These are phyloP conservation scores for Sturmia bella DNA, from an alignment of 2,888 invertebrate genomes.

Conservation along the genomic window DNA sequence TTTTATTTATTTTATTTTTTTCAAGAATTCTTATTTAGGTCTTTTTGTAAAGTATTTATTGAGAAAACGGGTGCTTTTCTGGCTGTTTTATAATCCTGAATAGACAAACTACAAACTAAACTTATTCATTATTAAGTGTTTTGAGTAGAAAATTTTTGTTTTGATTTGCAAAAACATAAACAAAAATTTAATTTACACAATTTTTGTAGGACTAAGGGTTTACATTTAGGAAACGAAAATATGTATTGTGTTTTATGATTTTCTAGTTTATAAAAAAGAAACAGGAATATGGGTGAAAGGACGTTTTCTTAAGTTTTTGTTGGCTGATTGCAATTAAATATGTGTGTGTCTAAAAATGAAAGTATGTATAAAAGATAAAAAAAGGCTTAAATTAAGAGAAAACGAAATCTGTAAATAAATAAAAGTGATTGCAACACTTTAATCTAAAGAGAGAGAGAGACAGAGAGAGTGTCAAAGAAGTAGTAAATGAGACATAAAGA, in stretches of 20 bases:
- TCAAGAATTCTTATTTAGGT: conserved; percentile 14
- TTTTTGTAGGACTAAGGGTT: conserved; percentile 35
- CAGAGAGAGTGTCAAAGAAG: too few species aligned
- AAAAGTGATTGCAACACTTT: conserved; percentile 34
- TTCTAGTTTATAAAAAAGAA: conserved; percentile 17
- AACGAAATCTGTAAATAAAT: conserved; percentile 15
- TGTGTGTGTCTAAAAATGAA: conserved; percentile 31
- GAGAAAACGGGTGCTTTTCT: not conserved
- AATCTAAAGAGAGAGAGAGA: conserved; percentile 7
- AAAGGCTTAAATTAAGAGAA: conserved; percentile 47
- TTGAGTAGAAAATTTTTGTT: not conserved
- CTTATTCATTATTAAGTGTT: not conserved
- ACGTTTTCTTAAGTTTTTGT: conserved; percentile 16
- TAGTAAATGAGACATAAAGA: too few species aligned
- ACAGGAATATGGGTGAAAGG: conserved; percentile 31
- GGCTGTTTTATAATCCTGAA: not conserved
- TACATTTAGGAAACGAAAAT: conserved; percentile 45
- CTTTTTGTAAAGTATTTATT: not conserved
- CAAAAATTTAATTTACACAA: conserved; percentile 24
- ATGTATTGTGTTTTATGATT: conserved; percentile 20
- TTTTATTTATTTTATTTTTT: conserved; percentile 26
- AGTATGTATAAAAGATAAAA: not conserved
- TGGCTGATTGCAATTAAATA: conserved; percentile 19
- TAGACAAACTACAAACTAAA: conserved; percentile 16
- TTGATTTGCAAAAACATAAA: not conserved